Percentiles rank a stretch among this genome's conserved stretches.
Evolutionary conservation across 37 sponge, comb jelly and placozoan species (phyloP).

Genomic region (Spongilla lacustris): DNA sequence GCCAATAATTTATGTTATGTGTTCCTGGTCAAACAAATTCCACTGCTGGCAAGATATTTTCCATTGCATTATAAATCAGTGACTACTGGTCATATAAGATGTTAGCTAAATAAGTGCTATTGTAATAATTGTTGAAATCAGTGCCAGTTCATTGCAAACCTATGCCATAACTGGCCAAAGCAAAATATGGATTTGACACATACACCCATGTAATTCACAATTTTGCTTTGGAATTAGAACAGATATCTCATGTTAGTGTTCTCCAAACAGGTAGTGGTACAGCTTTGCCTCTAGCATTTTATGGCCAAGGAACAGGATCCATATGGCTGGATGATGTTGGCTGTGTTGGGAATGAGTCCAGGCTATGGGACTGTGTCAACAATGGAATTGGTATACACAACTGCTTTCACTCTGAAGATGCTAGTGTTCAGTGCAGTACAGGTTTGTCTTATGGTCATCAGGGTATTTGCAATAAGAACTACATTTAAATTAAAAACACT

Average conservation of each 20-base stretch:
- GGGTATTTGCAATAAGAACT: background rate
- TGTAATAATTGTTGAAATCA: no score
- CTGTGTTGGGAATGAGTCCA: slow-evolving; percentile 29
- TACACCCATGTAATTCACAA: background rate
- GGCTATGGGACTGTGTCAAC: slow-evolving; percentile 17
- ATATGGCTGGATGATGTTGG: slow-evolving; percentile 32
- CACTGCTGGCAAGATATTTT: no score
- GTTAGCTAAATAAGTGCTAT: no score
- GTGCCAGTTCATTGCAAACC: no score
- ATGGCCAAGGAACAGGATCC: slow-evolving; percentile 37
- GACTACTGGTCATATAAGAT: no score
- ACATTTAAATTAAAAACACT: background rate
- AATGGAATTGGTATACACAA: slow-evolving; percentile 15
- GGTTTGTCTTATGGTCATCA: background rate
- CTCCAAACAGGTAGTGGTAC: background rate
- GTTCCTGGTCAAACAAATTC: no score
- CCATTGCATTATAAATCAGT: no score
- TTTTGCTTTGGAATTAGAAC: background rate
- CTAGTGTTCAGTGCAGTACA: slow-evolving; percentile 21
- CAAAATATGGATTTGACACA: no score
- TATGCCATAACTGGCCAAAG: no score
- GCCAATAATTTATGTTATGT: no score
- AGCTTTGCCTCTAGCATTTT: background rate
- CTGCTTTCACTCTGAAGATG: slow-evolving; percentile 54
- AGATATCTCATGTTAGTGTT: background rate